Percentiles rank a stretch among this genome's conserved stretches.
Conservation (phyloP, 2,797 vertebrate species). For the Rhyacichthys aspro region DNA sequence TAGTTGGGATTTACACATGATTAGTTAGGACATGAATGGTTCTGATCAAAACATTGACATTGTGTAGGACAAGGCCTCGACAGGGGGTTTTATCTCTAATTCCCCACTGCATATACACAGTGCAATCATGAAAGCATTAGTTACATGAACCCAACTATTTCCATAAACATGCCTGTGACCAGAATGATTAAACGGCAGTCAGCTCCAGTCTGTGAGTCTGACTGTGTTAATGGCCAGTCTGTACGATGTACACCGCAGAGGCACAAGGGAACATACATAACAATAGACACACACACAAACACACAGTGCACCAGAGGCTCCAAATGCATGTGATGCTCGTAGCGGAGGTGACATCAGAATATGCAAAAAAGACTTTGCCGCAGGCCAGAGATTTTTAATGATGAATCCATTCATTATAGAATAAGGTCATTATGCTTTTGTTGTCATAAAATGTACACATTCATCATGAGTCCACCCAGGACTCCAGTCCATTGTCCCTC, state of each 20-base stretch:
- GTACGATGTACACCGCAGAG: slow-evolving; percentile 31
- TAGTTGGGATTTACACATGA: too few relatives aligned
- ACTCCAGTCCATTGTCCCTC: slow-evolving; percentile 68
- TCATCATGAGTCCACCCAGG: slow-evolving; percentile 76
- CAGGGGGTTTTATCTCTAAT: slow-evolving; percentile 21
- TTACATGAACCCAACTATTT: slow-evolving; percentile 53
- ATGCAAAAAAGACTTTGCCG: slow-evolving; percentile 94
- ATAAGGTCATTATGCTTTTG: slow-evolving; percentile 80
- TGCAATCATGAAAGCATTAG: slow-evolving; percentile 44
- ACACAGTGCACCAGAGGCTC: slow-evolving; percentile 45
- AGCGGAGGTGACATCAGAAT: slow-evolving; percentile 96
- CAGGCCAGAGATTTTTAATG: slow-evolving; percentile 93
- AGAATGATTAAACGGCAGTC: slow-evolving; percentile 47
- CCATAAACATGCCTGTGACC: slow-evolving; percentile 63
- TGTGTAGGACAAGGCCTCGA: slow-evolving; percentile 17
- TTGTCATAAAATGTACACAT: slow-evolving; percentile 79
- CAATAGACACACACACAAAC: slow-evolving; percentile 28
- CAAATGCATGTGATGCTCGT: slow-evolving; percentile 65
- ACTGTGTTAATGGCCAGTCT: slow-evolving; percentile 49
- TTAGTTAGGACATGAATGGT: slow-evolving; percentile 5
- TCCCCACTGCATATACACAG: slow-evolving; percentile 29
- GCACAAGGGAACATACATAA: slow-evolving; percentile 13
- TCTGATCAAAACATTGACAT: slow-evolving; percentile 33
- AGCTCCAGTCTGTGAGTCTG: slow-evolving; percentile 23
- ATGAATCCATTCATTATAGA: slow-evolving; percentile 89